Evolutionary conservation across 2,888 invertebrate species (phyloP), one percentile per base, ranked within the genome.

Genomic region (Oxytorus armatus): DNA sequence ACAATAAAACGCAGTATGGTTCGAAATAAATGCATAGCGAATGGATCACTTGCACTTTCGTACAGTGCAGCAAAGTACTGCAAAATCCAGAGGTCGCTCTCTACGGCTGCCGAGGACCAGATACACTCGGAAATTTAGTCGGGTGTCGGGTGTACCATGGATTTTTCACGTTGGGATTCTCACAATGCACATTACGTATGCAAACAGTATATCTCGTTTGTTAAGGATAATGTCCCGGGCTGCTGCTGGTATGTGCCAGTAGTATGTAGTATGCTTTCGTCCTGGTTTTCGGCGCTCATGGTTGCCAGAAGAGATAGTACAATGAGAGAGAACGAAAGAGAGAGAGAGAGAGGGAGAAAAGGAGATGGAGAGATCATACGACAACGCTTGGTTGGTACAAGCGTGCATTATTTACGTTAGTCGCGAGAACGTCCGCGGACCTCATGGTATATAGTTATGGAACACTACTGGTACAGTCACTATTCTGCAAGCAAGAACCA

Each of bases 331-430:
- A 59, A n/a, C n/a, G n/a, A n/a, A n/a, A n/a, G n/a, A n/a, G n/a
- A 39, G 39, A 61, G 33, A 16, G 36, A 53, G 21, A 39, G 36
- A 36, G 16, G 53, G 25, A 68, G 69, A 33, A 57, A 53, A 44
- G 47, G 47, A 74, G 68, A 80, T 55, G 53, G 63, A 69, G 73
- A 63, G 49, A 55, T 63, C 59, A 63, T 55, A 72, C 47, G 66
- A 80, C 76, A 77, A 66, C 81, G 81, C 69, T 74, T 82, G 51
- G 82, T 79, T 79, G 83, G 82, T 73, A 83, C 59, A 82, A 87
- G 82, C 84, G 83, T 84, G 83, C 83, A 86, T 86, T 88, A 88
- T 88, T 87, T 86, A 87, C 85, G 69, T 75, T 81, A 79, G 78
- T 79, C 76, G 82, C 59, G 76, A 42, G 74, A 51, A 72, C 74